Conservation (phyloP, 2,888 invertebrate species). For the Chironomus riparius region DNA sequence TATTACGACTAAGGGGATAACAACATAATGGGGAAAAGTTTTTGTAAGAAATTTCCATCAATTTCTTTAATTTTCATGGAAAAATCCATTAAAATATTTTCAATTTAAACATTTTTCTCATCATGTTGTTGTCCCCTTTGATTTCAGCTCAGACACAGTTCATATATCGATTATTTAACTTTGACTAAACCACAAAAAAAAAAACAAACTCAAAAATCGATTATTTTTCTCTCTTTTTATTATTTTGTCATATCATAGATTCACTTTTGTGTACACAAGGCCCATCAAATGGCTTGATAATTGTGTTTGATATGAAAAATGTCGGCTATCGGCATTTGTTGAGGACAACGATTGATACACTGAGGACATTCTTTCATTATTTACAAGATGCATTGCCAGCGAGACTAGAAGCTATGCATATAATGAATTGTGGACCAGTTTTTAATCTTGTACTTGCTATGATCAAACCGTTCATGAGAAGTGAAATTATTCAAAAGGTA, state of each 20-base stretch:
- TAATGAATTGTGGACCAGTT: constrained; percentile 53
- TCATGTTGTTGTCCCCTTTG: too few relatives aligned
- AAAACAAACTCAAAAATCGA: neutral
- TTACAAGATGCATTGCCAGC: constrained; percentile 61
- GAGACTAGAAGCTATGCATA: constrained; percentile 55
- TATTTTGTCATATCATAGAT: constrained; percentile 41
- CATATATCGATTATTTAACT: too few relatives aligned
- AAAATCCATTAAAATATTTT: too few relatives aligned
- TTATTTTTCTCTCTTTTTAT: neutral
- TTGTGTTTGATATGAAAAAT: constrained; percentile 59
- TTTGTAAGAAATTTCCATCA: too few relatives aligned
- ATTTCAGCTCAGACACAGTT: too few relatives aligned
- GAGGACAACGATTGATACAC: constrained; percentile 47
- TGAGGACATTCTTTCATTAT: constrained; percentile 57
- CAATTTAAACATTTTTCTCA: too few relatives aligned
- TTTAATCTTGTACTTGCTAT: constrained; percentile 51
- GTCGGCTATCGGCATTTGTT: constrained; percentile 53
- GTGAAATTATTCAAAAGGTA: constrained; percentile 49
- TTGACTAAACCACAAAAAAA: neutral
- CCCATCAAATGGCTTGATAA: constrained; percentile 53
- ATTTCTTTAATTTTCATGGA: too few relatives aligned
- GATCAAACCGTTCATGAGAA: constrained; percentile 52
- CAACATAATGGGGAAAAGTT: too few relatives aligned
- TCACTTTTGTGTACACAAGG: constrained; percentile 50
- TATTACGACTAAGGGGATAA: too few relatives aligned